These are phyloP conservation scores for Cololabis saira DNA, from an alignment of 2,113 vertebrate species.

Conservation along the genomic window DNA sequence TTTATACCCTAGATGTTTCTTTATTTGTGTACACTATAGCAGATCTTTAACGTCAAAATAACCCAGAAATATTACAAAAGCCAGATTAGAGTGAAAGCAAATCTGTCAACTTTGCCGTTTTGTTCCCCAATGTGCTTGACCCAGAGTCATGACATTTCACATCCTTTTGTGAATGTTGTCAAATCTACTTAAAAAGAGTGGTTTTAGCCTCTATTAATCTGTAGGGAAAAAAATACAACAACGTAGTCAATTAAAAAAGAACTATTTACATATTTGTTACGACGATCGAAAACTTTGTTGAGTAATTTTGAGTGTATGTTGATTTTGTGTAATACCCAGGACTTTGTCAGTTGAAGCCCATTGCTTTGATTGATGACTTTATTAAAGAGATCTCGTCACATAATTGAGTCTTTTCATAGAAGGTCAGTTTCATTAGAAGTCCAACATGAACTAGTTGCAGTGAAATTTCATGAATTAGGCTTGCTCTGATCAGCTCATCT, in stretches of 20 bases:
- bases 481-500: conserved; percentile 49
- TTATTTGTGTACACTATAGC: conserved; percentile 43
- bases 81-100: conserved; percentile 72
- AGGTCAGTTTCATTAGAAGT: conserved; percentile 74
- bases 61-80: conserved; percentile 58
- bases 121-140: conserved; percentile 56
- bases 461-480: conserved; percentile 41
- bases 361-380: conserved; percentile 70
- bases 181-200: conserved; percentile 60
- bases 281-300: conserved; percentile 41
- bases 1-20: conserved; percentile 56
- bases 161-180: conserved; percentile 57
- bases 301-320: conserved; percentile 36
- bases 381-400: conserved; percentile 67
- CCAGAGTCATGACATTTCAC: conserved; percentile 60
- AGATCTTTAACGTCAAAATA: conserved; percentile 45
- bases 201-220: conserved; percentile 59
- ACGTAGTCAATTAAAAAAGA: conserved; percentile 61
- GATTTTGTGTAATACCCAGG: conserved; percentile 39
- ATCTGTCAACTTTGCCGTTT: conserved; percentile 70
- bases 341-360: conserved; percentile 41
- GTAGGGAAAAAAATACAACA: conserved; percentile 63
- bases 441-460: conserved; percentile 45
- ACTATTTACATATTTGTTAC: conserved; percentile 54
- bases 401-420: conserved; percentile 74